These are phyloP conservation scores for Physocephala rufipes DNA, from an alignment of 2,888 invertebrate genomes.

Conservation along the genomic window DNA sequence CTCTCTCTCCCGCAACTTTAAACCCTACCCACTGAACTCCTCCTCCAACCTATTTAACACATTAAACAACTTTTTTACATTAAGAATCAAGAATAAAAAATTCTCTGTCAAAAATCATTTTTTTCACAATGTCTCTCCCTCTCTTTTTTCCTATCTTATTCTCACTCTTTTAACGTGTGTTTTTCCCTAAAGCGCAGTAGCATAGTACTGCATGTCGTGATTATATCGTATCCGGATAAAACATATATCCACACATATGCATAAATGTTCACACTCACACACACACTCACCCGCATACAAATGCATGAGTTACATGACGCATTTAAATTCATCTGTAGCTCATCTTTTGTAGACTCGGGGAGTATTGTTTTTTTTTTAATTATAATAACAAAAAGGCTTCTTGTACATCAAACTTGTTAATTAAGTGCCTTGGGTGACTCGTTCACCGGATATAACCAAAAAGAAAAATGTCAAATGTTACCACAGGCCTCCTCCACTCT, in stretches of 20 bases:
- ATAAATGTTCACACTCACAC: not conserved
- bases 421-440: slow-evolving; percentile 17
- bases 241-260: not conserved
- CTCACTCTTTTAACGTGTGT: not conserved
- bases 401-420: not conserved
- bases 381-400: not conserved
- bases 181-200: not conserved
- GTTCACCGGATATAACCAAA: not conserved
- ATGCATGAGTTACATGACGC: not conserved
- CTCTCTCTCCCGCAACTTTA: too few relatives aligned
- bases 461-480: not conserved
- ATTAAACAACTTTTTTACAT: too few relatives aligned
- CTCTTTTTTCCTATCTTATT: not conserved
- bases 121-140: not conserved
- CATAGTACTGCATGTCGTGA: not conserved
- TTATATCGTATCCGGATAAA: not conserved
- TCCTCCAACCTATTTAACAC: too few relatives aligned
- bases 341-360: too few relatives aligned
- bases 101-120: not conserved
- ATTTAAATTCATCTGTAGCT: too few relatives aligned
- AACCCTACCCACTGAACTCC: too few relatives aligned
- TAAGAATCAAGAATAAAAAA: not conserved
- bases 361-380: not conserved
- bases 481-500: not conserved
- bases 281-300: not conserved